These are phyloP conservation scores for Siniperca chuatsi DNA, from an alignment of 2,113 vertebrate species.

Conservation along the genomic window DNA sequence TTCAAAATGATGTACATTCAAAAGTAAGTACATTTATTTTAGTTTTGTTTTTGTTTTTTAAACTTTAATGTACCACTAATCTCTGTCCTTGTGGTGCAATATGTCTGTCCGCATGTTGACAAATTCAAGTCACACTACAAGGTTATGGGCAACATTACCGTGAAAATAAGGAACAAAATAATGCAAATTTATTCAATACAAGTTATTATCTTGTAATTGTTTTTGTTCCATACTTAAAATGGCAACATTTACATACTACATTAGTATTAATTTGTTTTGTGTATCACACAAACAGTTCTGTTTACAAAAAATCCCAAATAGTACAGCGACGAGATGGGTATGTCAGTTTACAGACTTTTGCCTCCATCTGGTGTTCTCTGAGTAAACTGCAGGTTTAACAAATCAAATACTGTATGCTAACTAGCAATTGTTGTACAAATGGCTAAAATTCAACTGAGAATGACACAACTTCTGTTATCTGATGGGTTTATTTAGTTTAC, in stretches of 20 bases:
- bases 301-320: not conserved
- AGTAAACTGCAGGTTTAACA: slow-evolving; percentile 40
- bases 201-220: not conserved
- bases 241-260: not conserved
- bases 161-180: not conserved
- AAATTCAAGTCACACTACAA: not conserved
- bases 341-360: slow-evolving; percentile 18
- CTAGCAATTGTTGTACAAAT: no score
- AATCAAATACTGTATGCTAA: not conserved
- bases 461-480: not conserved
- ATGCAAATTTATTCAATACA: not conserved
- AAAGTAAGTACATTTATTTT: not conserved
- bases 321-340: no score
- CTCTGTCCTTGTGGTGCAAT: not conserved
- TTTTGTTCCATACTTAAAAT: not conserved
- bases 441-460: not conserved
- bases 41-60: not conserved
- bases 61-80: not conserved
- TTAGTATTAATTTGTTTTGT: not conserved
- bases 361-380: slow-evolving; percentile 30
- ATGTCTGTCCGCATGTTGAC: not conserved
- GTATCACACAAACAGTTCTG: not conserved
- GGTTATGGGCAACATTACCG: not conserved
- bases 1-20: not conserved
- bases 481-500: slow-evolving; percentile 59